Conservation (phyloP, 2,888 invertebrate genomes). For the Trachelus iudaicus region DNA sequence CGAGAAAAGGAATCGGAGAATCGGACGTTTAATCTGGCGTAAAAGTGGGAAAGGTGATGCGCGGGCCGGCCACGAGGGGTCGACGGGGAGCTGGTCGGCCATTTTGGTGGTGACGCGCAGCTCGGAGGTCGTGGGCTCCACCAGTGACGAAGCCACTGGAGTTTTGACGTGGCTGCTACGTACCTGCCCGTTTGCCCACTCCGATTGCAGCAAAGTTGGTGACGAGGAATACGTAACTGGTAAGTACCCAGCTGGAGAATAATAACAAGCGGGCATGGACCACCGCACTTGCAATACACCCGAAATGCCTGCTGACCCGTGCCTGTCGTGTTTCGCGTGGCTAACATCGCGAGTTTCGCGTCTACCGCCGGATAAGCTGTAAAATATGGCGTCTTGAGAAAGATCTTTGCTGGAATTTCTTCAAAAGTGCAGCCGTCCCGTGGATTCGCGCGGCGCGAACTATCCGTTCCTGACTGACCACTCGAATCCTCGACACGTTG, state of each 20-base stretch:
- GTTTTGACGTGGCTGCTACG: conserved; percentile 94
- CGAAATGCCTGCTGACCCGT: conserved; percentile 34
- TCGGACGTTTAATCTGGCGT: background rate
- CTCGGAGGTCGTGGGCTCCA: conserved; percentile 77
- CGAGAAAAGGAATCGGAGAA: background rate
- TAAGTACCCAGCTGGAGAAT: conserved; percentile 80
- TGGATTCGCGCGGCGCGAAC: background rate
- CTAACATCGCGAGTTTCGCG: conserved; percentile 32
- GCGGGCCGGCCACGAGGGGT: conserved; percentile 2
- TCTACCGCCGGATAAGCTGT: conserved; percentile 41
- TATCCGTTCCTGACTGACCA: background rate
- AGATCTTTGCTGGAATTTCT: conserved; percentile 63
- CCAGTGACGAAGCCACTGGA: conserved; percentile 87
- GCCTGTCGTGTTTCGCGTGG: conserved; percentile 33
- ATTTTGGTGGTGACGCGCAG: conserved; percentile 81
- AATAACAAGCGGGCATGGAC: conserved; percentile 71
- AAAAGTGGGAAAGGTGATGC: conserved; percentile 6
- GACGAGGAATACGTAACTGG: conserved; percentile 96
- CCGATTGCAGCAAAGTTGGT: conserved; percentile 93
- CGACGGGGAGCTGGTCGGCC: conserved; percentile 66
- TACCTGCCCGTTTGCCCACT: conserved; percentile 92
- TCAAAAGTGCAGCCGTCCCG: conserved; percentile 53
- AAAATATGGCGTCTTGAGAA: conserved; percentile 55
- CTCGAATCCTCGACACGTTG: background rate
- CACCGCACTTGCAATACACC: conserved; percentile 48